Evolutionary conservation across 2,888 invertebrate genomes (phyloP), one percentile per base, ranked within the genome.

Genomic region (Clitarchus hookeri): DNA sequence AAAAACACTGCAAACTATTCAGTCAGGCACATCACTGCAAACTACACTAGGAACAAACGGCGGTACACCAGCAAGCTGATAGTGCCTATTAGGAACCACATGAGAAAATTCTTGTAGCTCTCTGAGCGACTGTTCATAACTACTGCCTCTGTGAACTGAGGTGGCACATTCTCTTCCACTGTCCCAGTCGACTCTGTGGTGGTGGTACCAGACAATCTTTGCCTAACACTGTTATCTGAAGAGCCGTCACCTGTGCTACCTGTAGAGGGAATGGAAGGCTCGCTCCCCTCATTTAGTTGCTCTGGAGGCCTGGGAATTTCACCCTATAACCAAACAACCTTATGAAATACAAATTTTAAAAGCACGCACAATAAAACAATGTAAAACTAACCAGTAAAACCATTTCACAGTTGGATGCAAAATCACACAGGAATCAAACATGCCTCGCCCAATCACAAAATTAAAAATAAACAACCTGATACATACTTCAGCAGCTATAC

Each of bases 91-190:
- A 89, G 88, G 25, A 89, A 53, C 27, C 88, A 88, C 54, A 89
- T 89, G 13, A 89, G 85, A 44, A 88, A 84, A 85, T 88, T 88
- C 85, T 86, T 87, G 80, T 79, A 79, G 53, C 85, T 87, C 44
- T 87, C 87, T 83, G 86, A 86, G 19, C 88, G 87, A 54, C 87
- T 86, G 82, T 85, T 90, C 91, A 93, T 88, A 36, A 36, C 36
- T 92, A 89, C 88, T 93, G 91, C 90, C 93, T 93, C 87, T 92
- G 88, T 90, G 93, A 90, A 90, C 90, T 80, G 93, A 90, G 86
- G 91, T 90, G 88, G 82, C 82, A 27, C 27, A 27, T 82, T 44
- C 13, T 87, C 88, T 84, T 88, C 44, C 44, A 88, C 89, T 65
- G 27, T 19, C 53, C n/a, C 53, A 25, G 23, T 82, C 25, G 80